Evolutionary conservation across 2,113 vertebrate species (phyloP).

Genomic region (Pterocles orientalis): DNA sequence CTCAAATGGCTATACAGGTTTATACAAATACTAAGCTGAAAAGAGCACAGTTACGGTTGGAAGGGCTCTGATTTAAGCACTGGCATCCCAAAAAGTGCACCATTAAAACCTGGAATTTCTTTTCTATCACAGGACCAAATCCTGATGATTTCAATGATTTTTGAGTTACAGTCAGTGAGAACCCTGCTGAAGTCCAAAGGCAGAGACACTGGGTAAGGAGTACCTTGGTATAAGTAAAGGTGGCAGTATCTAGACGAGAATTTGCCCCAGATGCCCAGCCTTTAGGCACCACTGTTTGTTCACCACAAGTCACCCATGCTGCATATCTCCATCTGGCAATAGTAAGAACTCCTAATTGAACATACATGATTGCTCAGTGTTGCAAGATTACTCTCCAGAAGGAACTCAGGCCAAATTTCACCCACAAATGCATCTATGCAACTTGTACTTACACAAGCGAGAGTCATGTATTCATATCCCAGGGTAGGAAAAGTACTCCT

Average conservation of each 20-base stretch:
- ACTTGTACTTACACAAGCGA: slow-evolving; percentile 6
- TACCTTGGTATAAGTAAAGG: neutral
- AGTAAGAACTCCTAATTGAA: neutral
- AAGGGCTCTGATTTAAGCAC: neutral
- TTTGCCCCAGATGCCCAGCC: neutral
- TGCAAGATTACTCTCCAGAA: slow-evolving; percentile 28
- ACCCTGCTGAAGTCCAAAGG: neutral
- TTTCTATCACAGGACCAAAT: neutral
- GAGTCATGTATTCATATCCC: slow-evolving; percentile 31
- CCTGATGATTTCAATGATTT: neutral
- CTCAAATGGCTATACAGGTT: neutral
- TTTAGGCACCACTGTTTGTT: neutral
- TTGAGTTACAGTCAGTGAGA: neutral
- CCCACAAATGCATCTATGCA: neutral
- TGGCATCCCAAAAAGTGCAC: neutral
- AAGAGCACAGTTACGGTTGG: neutral
- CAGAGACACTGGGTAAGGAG: neutral
- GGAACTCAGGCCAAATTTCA: slow-evolving; percentile 52
- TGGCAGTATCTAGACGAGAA: neutral
- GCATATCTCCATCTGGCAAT: neutral
- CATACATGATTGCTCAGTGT: slow-evolving; percentile 6
- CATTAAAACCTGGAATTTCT: neutral
- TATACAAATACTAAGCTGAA: neutral
- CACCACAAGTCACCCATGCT: slow-evolving; percentile 1
- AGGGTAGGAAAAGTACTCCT: slow-evolving; percentile 51